phyloP scores from a whole-genome alignment of 2,797 vertebrate genomes.

The Nyctalus aviator region DNA sequence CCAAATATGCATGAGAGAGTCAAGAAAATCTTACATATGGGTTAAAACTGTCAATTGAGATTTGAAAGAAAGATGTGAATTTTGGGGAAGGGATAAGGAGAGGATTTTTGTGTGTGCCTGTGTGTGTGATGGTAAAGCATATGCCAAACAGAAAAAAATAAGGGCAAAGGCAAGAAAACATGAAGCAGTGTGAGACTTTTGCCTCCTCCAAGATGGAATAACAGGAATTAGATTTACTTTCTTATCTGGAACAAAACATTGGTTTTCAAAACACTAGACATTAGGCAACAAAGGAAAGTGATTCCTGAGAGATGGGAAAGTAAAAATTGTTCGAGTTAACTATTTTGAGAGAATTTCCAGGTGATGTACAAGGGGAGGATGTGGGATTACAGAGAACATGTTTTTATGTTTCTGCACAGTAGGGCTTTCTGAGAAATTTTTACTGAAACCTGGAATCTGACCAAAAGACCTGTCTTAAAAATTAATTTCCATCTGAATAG shows the following conservation, averaged over 20 bases:
- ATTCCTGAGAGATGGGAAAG: background rate
- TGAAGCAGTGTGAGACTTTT: background rate
- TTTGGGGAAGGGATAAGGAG: background rate
- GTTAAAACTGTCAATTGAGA: background rate
- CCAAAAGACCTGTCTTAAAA: background rate
- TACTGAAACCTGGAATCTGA: constrained; percentile 58
- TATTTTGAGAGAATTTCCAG: constrained; percentile 15
- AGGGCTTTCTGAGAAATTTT: constrained; percentile 52
- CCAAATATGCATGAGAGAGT: background rate
- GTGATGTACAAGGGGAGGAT: background rate
- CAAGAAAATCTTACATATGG: background rate
- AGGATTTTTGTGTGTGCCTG: background rate
- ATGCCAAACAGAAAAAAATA: background rate
- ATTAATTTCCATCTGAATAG: constrained; percentile 64
- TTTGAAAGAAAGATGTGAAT: background rate
- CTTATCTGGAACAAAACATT: background rate
- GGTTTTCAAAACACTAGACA: background rate
- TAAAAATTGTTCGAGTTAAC: background rate
- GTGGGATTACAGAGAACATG: background rate
- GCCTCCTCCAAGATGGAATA: background rate
- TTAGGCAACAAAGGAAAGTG: background rate
- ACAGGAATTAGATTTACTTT: background rate
- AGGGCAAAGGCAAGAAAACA: background rate
- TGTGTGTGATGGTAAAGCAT: background rate
- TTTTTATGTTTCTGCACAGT: constrained; percentile 10